Percentiles rank a stretch among this genome's conserved stretches.
Evolutionary conservation across 2,113 vertebrate species (phyloP).

Genomic region (Herpailurus yagouaroundi): DNA sequence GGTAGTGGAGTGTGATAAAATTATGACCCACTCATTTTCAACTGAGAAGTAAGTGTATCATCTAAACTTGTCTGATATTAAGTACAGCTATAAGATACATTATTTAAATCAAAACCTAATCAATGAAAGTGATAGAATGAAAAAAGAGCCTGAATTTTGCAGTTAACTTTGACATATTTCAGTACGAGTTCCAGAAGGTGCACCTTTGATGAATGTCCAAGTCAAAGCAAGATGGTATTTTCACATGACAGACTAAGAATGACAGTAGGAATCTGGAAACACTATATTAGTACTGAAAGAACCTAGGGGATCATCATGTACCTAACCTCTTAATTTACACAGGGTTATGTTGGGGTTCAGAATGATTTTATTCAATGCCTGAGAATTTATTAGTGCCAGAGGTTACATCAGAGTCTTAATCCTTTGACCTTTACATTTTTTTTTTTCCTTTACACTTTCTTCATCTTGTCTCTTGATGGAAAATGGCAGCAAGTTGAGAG

Average conservation of each 20-base stretch:
- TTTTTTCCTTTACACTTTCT: not conserved
- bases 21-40: not conserved
- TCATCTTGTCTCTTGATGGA: not conserved
- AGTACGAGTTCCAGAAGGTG: not conserved
- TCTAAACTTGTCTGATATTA: not conserved
- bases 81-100: not conserved
- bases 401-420: not conserved
- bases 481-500: not conserved
- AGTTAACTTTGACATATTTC: not conserved
- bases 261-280: not conserved
- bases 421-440: not conserved
- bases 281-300: not conserved
- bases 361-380: not conserved
- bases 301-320: not conserved
- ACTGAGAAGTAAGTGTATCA: not conserved
- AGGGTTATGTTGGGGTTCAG: not conserved
- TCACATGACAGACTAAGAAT: not conserved
- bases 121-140: not conserved
- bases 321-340: not conserved
- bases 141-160: not conserved
- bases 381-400: not conserved
- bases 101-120: not conserved
- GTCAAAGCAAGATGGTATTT: not conserved
- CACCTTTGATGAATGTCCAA: not conserved
- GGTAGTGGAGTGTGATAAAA: not conserved